Percentiles rank a stretch among this genome's conserved stretches.
Evolutionary conservation across 2,113 vertebrate genomes (phyloP).

Genomic region (Pterocles burchelli): DNA sequence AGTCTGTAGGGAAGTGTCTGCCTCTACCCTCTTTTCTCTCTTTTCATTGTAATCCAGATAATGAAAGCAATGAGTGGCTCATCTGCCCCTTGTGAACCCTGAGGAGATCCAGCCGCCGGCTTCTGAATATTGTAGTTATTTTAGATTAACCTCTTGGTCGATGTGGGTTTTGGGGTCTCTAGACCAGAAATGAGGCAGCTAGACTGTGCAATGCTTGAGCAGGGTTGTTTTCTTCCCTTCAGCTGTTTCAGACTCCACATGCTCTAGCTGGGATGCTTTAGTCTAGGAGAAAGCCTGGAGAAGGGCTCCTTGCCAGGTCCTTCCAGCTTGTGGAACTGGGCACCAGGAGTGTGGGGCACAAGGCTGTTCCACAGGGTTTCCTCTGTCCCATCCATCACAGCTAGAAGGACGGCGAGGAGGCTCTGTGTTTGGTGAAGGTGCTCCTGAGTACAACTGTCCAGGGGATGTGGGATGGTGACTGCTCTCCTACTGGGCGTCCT

Average conservation of each 20-base stretch:
- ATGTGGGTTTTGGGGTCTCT: neutral
- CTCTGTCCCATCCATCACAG: neutral
- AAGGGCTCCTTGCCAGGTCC: neutral
- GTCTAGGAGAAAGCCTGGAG: neutral
- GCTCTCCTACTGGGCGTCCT: neutral
- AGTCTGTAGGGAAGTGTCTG: conserved; percentile 9
- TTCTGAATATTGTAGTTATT: conserved; percentile 24
- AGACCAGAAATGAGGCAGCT: neutral
- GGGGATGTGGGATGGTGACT: neutral
- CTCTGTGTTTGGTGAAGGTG: neutral
- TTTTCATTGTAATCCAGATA: conserved; percentile 44
- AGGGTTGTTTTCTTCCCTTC: neutral
- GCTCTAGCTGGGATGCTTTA: neutral
- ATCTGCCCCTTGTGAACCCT: neutral
- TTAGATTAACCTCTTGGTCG: conserved; percentile 16
- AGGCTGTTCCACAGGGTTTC: neutral
- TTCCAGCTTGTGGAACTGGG: neutral
- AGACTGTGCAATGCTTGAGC: neutral
- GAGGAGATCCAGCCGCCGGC: neutral
- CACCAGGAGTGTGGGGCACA: neutral
- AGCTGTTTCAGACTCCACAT: neutral
- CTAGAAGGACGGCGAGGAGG: neutral
- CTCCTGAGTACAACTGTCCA: neutral
- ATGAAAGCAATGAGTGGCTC: neutral
- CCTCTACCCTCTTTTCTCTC: neutral